These are phyloP conservation scores for Umimayanthus chanpuru DNA, from an alignment of 92 coral and sea anemone genomes.

Conservation along the genomic window DNA sequence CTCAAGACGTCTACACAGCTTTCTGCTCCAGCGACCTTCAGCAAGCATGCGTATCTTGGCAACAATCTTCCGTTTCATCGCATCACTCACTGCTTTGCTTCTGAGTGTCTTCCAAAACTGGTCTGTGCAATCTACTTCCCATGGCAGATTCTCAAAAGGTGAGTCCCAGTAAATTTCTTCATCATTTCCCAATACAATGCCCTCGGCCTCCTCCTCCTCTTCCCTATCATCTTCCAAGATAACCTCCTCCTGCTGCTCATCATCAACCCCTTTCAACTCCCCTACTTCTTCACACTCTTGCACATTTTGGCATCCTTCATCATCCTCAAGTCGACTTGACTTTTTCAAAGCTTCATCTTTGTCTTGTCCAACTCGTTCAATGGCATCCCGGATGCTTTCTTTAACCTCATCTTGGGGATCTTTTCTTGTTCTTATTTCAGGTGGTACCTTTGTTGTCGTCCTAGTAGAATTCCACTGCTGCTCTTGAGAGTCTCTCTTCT, in stretches of 20 bases:
- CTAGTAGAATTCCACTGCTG: conserved; percentile 30
- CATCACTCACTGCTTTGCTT: conserved; percentile 18
- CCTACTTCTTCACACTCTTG: background rate
- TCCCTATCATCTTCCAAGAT: conserved; percentile 7
- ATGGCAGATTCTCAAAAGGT: conserved; percentile 76
- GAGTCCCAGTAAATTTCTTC: conserved; percentile 50
- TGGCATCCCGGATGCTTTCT: conserved; percentile 22
- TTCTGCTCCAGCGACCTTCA: conserved; percentile 30
- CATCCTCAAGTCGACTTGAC: background rate
- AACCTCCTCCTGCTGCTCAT: background rate
- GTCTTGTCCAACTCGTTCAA: conserved; percentile 38
- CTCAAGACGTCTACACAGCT: conserved; percentile 28
- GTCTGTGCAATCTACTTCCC: conserved; percentile 84
- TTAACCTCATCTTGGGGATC: conserved; percentile 56
- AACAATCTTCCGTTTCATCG: conserved; percentile 34
- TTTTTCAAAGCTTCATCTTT: background rate
- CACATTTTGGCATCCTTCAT: background rate
- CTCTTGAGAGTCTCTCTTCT: background rate
- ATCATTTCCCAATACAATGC: conserved; percentile 4
- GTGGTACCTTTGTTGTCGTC: background rate
- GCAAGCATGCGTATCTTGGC: conserved; percentile 39
- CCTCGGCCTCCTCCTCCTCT: conserved; percentile 28
- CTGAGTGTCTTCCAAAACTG: conserved; percentile 42
- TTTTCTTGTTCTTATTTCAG: conserved; percentile 21
- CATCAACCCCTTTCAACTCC: background rate